Conservation (phyloP, 1,140 invertebrate genomes). For the Eumaeus atala region DNA sequence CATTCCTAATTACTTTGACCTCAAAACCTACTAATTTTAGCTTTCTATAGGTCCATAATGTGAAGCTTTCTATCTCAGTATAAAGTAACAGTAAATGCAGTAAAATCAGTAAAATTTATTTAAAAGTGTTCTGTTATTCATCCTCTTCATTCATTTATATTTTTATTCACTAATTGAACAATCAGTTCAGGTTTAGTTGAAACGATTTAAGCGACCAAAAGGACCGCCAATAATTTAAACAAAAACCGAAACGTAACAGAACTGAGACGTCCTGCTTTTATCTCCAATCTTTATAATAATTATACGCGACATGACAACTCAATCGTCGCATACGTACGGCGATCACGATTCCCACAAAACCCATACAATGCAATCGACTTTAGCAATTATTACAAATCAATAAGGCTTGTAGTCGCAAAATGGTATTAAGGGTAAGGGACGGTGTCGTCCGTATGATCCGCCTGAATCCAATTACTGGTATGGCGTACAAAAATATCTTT, state of each 20-base stretch:
- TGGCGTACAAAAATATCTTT: slow-evolving; percentile 54
- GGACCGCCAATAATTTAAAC: slow-evolving; percentile 26
- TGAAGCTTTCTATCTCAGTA: too few species aligned
- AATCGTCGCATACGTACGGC: slow-evolving; percentile 34
- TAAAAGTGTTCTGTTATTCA: too few species aligned
- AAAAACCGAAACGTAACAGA: slow-evolving; percentile 23
- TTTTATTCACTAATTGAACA: too few species aligned
- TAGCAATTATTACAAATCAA: slow-evolving; percentile 6
- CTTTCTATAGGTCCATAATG: too few species aligned
- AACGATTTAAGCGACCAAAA: slow-evolving; percentile 21
- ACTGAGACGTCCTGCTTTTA: slow-evolving; percentile 50
- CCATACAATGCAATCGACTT: slow-evolving; percentile 19
- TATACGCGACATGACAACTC: slow-evolving; percentile 59
- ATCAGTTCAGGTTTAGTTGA: too few species aligned
- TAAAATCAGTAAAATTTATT: too few species aligned
- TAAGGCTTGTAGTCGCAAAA: slow-evolving; percentile 17
- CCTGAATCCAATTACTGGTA: slow-evolving; percentile 55
- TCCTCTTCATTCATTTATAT: too few species aligned
- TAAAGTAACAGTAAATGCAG: too few species aligned
- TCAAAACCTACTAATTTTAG: too few species aligned
- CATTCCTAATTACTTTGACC: too few species aligned
- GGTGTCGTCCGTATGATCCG: slow-evolving; percentile 24
- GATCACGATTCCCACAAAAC: slow-evolving; percentile 11
- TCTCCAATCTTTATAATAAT: slow-evolving; percentile 70
- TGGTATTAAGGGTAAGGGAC: slow-evolving; percentile 6